phyloP scores from a whole-genome alignment of 35 echinoderm and acorn worm genomes.

The Lytechinus pictus region DNA sequence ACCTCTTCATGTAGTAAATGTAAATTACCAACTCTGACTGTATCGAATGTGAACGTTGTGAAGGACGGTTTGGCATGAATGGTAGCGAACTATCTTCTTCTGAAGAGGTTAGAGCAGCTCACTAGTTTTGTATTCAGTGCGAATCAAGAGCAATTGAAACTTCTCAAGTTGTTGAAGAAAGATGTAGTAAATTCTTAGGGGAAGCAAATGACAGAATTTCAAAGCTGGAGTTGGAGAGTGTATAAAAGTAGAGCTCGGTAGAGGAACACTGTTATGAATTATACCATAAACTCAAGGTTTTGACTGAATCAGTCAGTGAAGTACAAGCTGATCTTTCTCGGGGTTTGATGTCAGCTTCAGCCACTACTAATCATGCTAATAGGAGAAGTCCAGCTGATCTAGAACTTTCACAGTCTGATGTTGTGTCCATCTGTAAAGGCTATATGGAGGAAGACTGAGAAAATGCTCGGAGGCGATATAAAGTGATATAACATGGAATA shows the following conservation, averaged over 20 bases:
- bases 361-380: no score
- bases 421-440: not conserved
- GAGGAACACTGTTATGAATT: not conserved
- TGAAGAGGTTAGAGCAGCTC: conserved; percentile 6
- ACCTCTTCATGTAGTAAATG: conserved; percentile 2
- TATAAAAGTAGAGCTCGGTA: not conserved
- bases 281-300: not conserved
- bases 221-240: not conserved
- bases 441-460: not conserved
- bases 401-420: not conserved
- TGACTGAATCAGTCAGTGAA: no score
- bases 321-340: no score
- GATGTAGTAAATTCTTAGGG: no score
- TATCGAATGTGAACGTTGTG: not conserved
- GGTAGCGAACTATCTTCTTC: not conserved
- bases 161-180: not conserved
- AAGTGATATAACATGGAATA: not conserved
- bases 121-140: not conserved
- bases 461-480: not conserved
- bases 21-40: not conserved
- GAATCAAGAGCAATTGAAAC: not conserved
- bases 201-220: no score
- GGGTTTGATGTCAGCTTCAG: no score
- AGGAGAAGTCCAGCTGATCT: not conserved
- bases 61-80: no score